phyloP scores from a whole-genome alignment of 2,113 vertebrate species.

The Amphiprion percula region DNA sequence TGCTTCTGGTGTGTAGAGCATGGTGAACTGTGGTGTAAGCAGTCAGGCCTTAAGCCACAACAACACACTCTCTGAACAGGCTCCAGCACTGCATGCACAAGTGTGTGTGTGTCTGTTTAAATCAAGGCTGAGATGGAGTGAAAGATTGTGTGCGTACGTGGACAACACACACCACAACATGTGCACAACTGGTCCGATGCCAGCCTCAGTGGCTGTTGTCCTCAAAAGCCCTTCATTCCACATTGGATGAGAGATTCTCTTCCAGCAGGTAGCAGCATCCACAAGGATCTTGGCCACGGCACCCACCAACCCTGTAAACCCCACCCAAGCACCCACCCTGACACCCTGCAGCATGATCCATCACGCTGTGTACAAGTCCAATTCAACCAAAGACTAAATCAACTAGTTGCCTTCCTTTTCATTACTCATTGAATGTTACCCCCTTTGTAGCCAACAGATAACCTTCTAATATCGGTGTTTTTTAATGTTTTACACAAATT shows the following conservation, averaged over 20 bases:
- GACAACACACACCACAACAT: constrained; percentile 41
- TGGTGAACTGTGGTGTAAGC: constrained; percentile 70
- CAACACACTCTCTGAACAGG: constrained; percentile 52
- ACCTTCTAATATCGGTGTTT: background rate
- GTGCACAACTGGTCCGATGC: constrained; percentile 33
- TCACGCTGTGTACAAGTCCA: constrained; percentile 36
- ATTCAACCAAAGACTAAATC: constrained; percentile 32
- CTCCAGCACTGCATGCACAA: constrained; percentile 61
- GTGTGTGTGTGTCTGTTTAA: constrained; percentile 31
- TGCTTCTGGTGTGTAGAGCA: constrained; percentile 75
- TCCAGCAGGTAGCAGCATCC: constrained; percentile 69
- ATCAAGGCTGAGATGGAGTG: constrained; percentile 18
- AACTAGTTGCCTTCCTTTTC: constrained; percentile 16
- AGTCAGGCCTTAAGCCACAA: constrained; percentile 54
- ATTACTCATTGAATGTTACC: background rate
- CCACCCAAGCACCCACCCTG: constrained; percentile 13
- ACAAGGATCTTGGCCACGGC: constrained; percentile 48
- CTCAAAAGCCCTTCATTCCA: constrained; percentile 81
- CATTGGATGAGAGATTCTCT: constrained; percentile 76
- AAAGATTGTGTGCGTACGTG: constrained; percentile 37
- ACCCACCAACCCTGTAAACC: constrained; percentile 12
- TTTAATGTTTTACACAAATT: background rate
- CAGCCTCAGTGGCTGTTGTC: constrained; percentile 45
- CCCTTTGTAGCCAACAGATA: background rate
- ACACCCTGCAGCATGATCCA: constrained; percentile 35